Evolutionary conservation across 2,113 vertebrate genomes (phyloP).

Genomic region (Galeopterus variegatus): DNA sequence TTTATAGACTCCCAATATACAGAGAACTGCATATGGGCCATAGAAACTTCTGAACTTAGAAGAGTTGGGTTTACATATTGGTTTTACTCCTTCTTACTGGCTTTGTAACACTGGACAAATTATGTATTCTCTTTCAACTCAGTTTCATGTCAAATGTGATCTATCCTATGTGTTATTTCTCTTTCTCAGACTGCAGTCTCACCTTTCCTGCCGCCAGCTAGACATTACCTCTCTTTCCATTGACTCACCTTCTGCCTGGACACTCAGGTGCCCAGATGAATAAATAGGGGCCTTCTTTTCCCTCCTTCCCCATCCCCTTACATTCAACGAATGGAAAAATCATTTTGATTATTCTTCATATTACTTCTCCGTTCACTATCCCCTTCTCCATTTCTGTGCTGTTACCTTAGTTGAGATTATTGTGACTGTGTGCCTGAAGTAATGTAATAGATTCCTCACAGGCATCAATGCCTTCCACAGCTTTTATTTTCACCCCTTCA

Average conservation of each 20-base stretch:
- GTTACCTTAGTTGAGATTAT: neutral
- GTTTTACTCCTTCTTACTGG: neutral
- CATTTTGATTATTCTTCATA: neutral
- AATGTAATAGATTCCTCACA: neutral
- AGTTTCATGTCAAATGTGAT: neutral
- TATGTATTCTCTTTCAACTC: neutral
- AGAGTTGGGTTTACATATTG: neutral
- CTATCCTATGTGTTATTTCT: neutral
- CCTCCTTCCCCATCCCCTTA: neutral
- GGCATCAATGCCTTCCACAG: neutral
- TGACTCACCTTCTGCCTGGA: neutral
- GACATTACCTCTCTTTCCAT: neutral
- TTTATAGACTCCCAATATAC: neutral
- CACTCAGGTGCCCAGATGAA: rapidly evolving
- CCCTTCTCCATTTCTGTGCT: neutral
- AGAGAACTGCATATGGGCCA: neutral
- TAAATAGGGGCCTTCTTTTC: neutral
- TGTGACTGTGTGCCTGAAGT: neutral
- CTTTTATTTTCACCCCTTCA: neutral
- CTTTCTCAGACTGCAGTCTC: neutral
- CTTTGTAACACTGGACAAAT: neutral
- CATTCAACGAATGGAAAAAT: neutral
- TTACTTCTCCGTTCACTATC: neutral
- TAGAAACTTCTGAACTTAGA: neutral
- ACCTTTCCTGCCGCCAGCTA: neutral